phyloP scores from a whole-genome alignment of 2,113 vertebrate genomes.

The Neodontobutis hainanensis region DNA sequence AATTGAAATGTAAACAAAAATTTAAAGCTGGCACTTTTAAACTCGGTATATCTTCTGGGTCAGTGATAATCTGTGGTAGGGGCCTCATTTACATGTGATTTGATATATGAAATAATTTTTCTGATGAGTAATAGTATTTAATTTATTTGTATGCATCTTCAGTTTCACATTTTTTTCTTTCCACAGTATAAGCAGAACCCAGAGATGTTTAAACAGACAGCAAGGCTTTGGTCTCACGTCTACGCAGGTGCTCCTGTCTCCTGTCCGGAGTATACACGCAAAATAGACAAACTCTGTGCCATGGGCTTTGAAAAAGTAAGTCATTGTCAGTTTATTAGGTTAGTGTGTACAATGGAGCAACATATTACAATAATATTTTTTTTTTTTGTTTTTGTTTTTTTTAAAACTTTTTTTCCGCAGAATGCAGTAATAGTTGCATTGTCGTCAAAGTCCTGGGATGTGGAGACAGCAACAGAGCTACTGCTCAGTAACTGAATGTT shows the following conservation, averaged over 20 bases:
- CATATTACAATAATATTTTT: neutral
- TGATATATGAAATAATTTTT: too few relatives aligned
- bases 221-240: constrained; percentile 97
- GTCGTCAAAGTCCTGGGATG: constrained; percentile 99
- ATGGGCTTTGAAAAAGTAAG: constrained; percentile 99
- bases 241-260: constrained; percentile 97
- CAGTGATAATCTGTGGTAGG: too few relatives aligned
- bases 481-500: constrained; percentile 97
- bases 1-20: too few relatives aligned
- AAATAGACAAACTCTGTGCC: constrained; percentile 99
- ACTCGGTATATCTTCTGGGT: too few relatives aligned
- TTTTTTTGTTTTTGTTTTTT: too few relatives aligned
- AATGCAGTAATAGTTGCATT: constrained; percentile 99
- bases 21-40: too few relatives aligned
- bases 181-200: constrained; percentile 98
- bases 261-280: constrained; percentile 98
- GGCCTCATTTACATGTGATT: neutral
- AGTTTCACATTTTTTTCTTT: constrained; percentile 10
- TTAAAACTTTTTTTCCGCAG: constrained; percentile 75
- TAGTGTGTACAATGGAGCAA: neutral
- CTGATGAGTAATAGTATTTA: neutral
- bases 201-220: constrained; percentile 99
- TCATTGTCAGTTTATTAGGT: neutral
- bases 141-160: neutral
- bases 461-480: constrained; percentile 97